A percentile compares a stretch with the other conserved stretches of the same genome.
phyloP scores from a whole-genome alignment of 2,888 invertebrate genomes.

The Cryptosula pallasiana region DNA sequence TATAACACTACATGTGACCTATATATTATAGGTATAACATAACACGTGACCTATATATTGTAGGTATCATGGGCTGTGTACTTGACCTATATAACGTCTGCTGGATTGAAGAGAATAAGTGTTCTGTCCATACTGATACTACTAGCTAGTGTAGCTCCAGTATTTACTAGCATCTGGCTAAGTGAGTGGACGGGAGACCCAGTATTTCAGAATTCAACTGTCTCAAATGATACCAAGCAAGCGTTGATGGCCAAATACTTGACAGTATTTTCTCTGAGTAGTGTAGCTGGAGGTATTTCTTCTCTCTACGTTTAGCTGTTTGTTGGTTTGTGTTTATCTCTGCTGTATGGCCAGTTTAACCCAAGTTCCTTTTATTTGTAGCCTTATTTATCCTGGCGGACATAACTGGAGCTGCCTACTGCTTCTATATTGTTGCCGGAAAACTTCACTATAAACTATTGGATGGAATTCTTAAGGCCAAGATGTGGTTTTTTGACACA shows the following conservation, averaged over 20 bases:
- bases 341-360: not conserved
- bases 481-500: constrained; percentile 43
- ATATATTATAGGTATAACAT: no score
- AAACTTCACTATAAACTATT: not conserved
- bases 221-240: not conserved
- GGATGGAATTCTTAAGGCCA: constrained; percentile 35
- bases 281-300: constrained; percentile 44
- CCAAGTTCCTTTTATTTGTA: not conserved
- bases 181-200: constrained; percentile 38
- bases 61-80: constrained; percentile 18
- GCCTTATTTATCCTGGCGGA: not conserved
- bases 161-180: constrained; percentile 36
- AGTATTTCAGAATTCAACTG: not conserved
- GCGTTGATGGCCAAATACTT: constrained; percentile 30
- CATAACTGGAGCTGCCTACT: constrained; percentile 25
- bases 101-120: constrained; percentile 31
- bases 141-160: not conserved
- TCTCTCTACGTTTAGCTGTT: not conserved
- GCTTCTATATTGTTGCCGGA: constrained; percentile 13
- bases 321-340: not conserved
- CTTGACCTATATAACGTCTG: not conserved
- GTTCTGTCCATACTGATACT: constrained; percentile 33
- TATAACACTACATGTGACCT: no score
- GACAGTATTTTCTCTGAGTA: constrained; percentile 48
- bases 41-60: not conserved